A percentile compares a stretch with the other conserved stretches of the same genome.
Evolutionary conservation across 2,113 vertebrate species (phyloP).

Genomic region (Dicrurus megarhynchus): DNA sequence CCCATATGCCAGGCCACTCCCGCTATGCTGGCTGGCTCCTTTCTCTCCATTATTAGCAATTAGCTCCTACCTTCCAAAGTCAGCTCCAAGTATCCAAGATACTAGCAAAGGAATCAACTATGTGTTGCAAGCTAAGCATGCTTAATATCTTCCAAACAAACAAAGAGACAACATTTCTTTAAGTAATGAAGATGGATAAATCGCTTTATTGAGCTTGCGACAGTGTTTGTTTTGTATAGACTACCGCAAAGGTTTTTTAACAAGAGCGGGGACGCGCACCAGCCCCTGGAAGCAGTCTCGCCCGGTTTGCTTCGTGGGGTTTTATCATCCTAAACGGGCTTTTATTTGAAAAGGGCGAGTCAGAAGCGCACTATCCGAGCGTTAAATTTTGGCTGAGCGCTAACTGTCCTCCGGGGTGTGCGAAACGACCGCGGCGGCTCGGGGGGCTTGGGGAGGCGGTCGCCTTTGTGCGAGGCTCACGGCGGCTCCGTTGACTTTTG

Average conservation of each 20-base stretch:
- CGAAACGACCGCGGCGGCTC: not conserved
- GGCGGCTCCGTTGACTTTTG: not conserved
- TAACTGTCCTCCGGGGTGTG: not conserved
- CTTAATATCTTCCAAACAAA: slow-evolving; percentile 80
- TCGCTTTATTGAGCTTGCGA: slow-evolving; percentile 65
- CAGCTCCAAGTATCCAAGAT: slow-evolving; percentile 84
- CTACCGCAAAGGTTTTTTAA: slow-evolving; percentile 35
- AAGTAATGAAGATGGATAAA: slow-evolving; percentile 79
- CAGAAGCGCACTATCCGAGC: not conserved
- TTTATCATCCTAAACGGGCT: not conserved
- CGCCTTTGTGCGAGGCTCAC: not conserved
- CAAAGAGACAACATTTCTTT: slow-evolving; percentile 74
- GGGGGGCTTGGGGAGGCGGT: not conserved
- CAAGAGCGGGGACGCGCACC: not conserved
- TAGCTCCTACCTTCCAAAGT: slow-evolving; percentile 83
- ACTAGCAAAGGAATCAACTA: slow-evolving; percentile 80
- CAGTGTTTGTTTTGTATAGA: slow-evolving; percentile 47
- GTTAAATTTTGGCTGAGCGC: slow-evolving; percentile 40
- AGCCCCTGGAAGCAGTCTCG: not conserved
- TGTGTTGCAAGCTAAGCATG: slow-evolving; percentile 77
- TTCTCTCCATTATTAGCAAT: slow-evolving; percentile 85
- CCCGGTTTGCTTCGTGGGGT: not conserved
- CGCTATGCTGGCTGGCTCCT: slow-evolving; percentile 82
- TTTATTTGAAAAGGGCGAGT: not conserved
- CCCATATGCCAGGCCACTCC: slow-evolving; percentile 88